Conservation (phyloP, 53 echinoderm and acorn worm genomes). For the Patiria pectinifera region DNA sequence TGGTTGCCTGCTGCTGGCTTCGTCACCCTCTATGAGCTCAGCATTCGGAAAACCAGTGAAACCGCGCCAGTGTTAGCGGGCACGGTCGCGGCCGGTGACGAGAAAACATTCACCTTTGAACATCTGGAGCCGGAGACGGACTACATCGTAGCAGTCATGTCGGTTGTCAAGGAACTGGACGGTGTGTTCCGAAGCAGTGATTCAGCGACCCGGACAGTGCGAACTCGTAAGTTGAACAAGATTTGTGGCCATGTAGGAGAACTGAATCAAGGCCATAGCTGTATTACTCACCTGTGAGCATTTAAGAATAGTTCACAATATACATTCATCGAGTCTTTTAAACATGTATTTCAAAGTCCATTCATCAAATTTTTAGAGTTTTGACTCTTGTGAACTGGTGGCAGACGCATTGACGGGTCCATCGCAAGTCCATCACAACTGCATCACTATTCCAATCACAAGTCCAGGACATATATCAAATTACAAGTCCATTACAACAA, state of each 20-base stretch:
- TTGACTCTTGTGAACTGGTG: no score
- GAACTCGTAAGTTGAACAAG: slow-evolving; percentile 26
- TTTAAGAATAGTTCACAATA: no score
- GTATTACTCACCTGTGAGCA: no score
- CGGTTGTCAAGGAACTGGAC: slow-evolving; percentile 21
- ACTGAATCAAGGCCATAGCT: background rate
- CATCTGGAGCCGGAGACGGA: slow-evolving; percentile 28
- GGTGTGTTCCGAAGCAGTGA: slow-evolving; percentile 36
- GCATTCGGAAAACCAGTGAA: background rate
- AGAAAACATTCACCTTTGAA: background rate
- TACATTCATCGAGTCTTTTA: no score
- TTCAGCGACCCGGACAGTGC: background rate
- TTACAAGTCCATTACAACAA: no score
- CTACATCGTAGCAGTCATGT: slow-evolving; percentile 28
- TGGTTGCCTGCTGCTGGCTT: slow-evolving; percentile 20
- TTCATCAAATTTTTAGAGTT: no score
- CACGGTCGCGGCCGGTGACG: background rate
- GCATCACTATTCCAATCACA: no score
- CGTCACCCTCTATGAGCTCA: slow-evolving; percentile 28
- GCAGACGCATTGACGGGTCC: no score
- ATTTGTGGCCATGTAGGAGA: background rate
- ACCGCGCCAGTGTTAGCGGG: background rate
- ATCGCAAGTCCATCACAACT: no score
- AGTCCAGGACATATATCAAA: no score
- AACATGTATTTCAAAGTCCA: no score